Base-by-base conservation (phyloP, 2,113 vertebrate species). In the Tragelaphus imberbis region DNA sequence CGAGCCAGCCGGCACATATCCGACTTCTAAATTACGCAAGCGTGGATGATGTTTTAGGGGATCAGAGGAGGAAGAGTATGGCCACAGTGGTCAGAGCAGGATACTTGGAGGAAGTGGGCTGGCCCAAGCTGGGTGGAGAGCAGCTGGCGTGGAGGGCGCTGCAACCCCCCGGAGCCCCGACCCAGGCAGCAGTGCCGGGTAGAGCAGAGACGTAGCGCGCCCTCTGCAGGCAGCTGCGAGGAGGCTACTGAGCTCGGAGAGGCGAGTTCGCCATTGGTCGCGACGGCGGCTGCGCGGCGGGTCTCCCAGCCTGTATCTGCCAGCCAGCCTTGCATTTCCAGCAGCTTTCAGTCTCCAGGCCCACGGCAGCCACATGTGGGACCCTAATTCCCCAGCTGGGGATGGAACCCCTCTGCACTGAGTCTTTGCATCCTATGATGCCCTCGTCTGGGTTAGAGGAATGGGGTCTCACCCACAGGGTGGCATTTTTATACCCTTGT, bases 171-270 rank as follows among this genome's bases (percentile, higher is more conserved):
- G 4, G 30, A 61, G 82, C 61, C 5, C 61, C 30, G 6, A 33
- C 4, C 11, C 14, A 2, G 10, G 65, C 9, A 7, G 51, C 28
- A 6, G 93, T 15, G 23, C 56, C 13, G 28, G 51, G n/a, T 59
- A 0, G 25, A 16, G 90, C 53, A 27, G 36, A 55, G 36, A 16
- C 6, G n/a, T 27, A 86, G 84, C 30, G 82, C 87, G 87, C 94
- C 97, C 90, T 91, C 96, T 98, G 90, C 90, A 79, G 96, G 96
- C 84, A n/a, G 71, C 68, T 49, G 58, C 14, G 10, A 28, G 89
- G 75, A 92, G 68, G 93, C 23, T 25, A 5, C 47, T 11, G 47
- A 15, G 55, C 36, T 28, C 13, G 2, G 36, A 21, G 17, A 27
- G 6, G 2, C 10, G 14, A 49, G 51, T 27, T 58, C 3, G 56